Conservation (phyloP, 1,140 invertebrate genomes). For the Pachyrhynchus sulphureomaculatus region DNA sequence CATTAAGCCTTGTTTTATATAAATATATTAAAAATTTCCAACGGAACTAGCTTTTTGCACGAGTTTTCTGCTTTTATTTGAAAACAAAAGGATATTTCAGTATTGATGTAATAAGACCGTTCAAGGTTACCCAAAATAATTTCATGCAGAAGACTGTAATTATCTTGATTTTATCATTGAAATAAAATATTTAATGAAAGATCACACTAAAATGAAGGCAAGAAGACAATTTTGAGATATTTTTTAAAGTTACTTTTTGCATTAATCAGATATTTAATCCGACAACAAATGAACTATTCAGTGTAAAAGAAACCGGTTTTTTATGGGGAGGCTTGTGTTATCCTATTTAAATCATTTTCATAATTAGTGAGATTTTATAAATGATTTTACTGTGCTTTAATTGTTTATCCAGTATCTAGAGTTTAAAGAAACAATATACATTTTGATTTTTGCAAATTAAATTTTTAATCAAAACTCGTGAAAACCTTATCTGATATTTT, state of each 20-base stretch:
- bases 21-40: not conserved
- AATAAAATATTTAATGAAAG: not conserved
- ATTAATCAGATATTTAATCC: not conserved
- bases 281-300: conserved; percentile 10
- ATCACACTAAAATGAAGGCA: not conserved
- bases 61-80: not conserved
- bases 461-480: too few relatives aligned
- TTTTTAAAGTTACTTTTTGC: not conserved
- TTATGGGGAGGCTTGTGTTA: conserved; percentile 1
- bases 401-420: too few relatives aligned
- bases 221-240: too few relatives aligned
- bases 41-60: not conserved
- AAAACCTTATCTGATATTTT: too few relatives aligned
- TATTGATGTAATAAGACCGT: conserved; percentile 34
- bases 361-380: too few relatives aligned
- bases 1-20: not conserved
- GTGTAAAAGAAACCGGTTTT: conserved; percentile 24
- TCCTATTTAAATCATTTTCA: not conserved
- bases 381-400: too few relatives aligned
- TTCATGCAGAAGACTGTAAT: conserved; percentile 14
- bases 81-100: conserved; percentile 26
- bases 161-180: conserved; percentile 11
- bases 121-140: conserved; percentile 37
- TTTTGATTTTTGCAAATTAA: too few relatives aligned
- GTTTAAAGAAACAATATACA: too few relatives aligned